Evolutionary conservation across 2,113 vertebrate genomes (phyloP).

Genomic region (Potamarius usumacintae): DNA sequence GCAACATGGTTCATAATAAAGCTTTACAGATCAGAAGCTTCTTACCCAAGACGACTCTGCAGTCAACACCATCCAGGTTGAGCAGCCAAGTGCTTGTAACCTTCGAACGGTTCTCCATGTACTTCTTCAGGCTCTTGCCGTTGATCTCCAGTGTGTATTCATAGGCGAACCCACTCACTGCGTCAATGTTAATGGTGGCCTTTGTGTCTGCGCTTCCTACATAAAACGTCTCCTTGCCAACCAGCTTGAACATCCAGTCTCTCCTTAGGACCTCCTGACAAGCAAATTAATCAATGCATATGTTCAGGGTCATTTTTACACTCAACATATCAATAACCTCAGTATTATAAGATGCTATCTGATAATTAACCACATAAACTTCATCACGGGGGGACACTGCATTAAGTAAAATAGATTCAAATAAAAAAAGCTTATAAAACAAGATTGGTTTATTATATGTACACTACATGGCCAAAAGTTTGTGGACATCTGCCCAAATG

Average conservation of each 20-base stretch:
- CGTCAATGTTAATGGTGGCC: conserved; percentile 96
- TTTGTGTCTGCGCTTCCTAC: conserved; percentile 87
- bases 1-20: not conserved
- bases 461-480: not conserved
- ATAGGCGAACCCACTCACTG: conserved; percentile 91
- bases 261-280: conserved; percentile 85
- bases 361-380: not conserved
- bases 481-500: not conserved
- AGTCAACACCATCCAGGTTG: conserved; percentile 84
- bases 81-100: conserved; percentile 93
- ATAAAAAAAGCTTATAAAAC: too few relatives aligned
- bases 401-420: too few relatives aligned
- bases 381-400: not conserved
- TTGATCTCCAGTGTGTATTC: conserved; percentile 97
- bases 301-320: not conserved
- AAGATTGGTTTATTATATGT: not conserved
- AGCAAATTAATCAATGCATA: not conserved
- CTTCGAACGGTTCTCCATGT: conserved; percentile 94
- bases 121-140: conserved; percentile 94
- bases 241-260: conserved; percentile 99
- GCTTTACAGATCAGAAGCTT: not conserved
- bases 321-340: not conserved
- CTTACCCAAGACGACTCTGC: conserved; percentile 92
- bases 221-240: conserved; percentile 92
- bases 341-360: not conserved